phyloP scores from a whole-genome alignment of 2,888 invertebrate genomes.

The Amaurobius ferox region DNA sequence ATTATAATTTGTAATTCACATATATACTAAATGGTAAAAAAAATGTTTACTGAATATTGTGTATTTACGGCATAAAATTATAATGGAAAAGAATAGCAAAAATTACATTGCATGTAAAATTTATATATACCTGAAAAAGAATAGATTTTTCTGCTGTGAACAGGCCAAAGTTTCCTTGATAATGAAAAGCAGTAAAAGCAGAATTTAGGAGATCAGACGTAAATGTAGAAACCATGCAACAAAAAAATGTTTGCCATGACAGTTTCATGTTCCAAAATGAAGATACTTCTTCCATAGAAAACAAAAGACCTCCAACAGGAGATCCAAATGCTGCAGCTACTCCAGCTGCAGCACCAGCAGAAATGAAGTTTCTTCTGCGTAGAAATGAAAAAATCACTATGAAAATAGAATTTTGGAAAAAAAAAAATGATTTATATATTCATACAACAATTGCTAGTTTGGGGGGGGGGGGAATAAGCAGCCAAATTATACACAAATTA shows the following conservation, averaged over 20 bases:
- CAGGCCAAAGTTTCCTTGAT: constrained; percentile 60
- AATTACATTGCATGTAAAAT: no score
- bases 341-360: constrained; percentile 78
- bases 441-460: no score
- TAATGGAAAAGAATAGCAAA: no score
- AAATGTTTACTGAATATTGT: no score
- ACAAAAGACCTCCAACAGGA: constrained; percentile 79
- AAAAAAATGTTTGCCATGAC: constrained; percentile 79
- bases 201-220: constrained; percentile 63
- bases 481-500: no score
- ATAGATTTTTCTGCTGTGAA: constrained; percentile 63
- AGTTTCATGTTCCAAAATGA: constrained; percentile 79
- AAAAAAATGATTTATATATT: no score
- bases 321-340: constrained; percentile 79
- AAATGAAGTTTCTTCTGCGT: constrained; percentile 73
- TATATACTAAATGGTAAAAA: no score
- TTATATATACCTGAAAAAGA: constrained; percentile 50
- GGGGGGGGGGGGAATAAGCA: no score
- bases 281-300: constrained; percentile 79
- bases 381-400: no score
- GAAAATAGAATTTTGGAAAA: no score
- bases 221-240: constrained; percentile 77
- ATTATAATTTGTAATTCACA: no score
- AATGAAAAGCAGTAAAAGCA: constrained; percentile 53
- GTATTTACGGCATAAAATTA: no score